phyloP scores from a whole-genome alignment of 2,888 invertebrate genomes.

The Liopterus haemorrhoidalis region DNA sequence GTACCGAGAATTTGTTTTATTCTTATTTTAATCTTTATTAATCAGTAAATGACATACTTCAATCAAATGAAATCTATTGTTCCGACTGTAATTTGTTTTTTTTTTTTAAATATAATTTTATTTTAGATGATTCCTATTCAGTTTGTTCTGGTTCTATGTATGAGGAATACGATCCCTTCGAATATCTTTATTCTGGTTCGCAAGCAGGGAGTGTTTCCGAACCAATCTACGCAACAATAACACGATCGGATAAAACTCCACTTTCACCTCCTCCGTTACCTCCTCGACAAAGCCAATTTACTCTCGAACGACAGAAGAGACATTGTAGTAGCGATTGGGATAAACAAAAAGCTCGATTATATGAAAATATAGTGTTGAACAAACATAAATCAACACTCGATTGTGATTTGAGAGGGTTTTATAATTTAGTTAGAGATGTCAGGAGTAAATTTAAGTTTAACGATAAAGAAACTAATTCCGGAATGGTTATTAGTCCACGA shows the following conservation, averaged over 20 bases:
- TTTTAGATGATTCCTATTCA: constrained; percentile 51
- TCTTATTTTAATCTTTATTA: too few species aligned
- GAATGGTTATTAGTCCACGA: constrained; percentile 82
- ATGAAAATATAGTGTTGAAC: constrained; percentile 62
- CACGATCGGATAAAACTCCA: constrained; percentile 52
- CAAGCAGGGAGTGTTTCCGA: constrained; percentile 60
- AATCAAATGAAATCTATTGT: too few species aligned
- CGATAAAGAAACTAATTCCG: constrained; percentile 75
- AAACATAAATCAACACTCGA: constrained; percentile 54
- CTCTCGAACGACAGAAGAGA: constrained; percentile 45
- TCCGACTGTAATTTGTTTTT: too few species aligned
- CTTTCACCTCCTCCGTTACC: constrained; percentile 49
- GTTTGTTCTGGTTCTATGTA: constrained; percentile 62
- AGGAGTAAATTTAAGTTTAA: constrained; percentile 71
- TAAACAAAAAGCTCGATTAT: constrained; percentile 56
- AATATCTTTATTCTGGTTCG: constrained; percentile 61
- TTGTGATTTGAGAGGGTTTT: constrained; percentile 74
- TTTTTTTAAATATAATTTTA: constrained; percentile 38
- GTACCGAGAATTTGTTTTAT: too few species aligned
- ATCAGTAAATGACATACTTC: too few species aligned
- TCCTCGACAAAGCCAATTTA: constrained; percentile 50
- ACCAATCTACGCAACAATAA: constrained; percentile 65
- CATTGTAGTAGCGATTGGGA: constrained; percentile 40
- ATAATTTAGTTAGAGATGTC: constrained; percentile 73
- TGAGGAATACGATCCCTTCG: constrained; percentile 72